Conservation (phyloP, 2,888 invertebrate species). For the Stictocephala bisonia region DNA sequence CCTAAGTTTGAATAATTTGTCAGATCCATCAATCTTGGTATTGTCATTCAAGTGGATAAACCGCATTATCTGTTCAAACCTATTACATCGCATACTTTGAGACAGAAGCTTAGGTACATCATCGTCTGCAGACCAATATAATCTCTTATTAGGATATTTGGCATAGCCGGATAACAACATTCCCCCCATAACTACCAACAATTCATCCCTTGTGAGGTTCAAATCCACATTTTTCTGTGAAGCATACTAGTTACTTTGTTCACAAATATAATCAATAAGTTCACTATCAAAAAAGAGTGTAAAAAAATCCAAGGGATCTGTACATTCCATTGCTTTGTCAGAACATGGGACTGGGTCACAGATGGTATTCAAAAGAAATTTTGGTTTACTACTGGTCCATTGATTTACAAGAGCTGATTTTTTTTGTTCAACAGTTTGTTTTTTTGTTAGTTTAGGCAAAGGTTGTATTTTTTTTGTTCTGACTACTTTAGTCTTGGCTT, state of each 20-base stretch:
- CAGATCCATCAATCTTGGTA: too few species aligned
- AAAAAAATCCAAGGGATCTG: slow-evolving; percentile 27
- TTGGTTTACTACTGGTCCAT: slow-evolving; percentile 12
- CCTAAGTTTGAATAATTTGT: too few species aligned
- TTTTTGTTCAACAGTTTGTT: not conserved
- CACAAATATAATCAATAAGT: slow-evolving; percentile 15
- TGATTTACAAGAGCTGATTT: slow-evolving; percentile 19
- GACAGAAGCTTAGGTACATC: slow-evolving; percentile 28
- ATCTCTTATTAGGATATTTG: slow-evolving; percentile 29
- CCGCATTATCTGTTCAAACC: not conserved
- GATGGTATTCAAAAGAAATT: not conserved
- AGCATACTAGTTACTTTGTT: slow-evolving; percentile 37
- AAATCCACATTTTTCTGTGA: slow-evolving; percentile 32
- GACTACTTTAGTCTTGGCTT: too few species aligned
- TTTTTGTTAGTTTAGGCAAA: not conserved
- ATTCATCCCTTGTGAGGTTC: slow-evolving; percentile 32
- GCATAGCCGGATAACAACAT: slow-evolving; percentile 34
- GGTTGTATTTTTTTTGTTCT: too few species aligned
- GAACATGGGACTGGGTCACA: slow-evolving; percentile 26
- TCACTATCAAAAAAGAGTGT: not conserved
- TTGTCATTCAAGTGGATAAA: too few species aligned
- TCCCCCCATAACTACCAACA: slow-evolving; percentile 9
- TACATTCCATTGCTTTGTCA: slow-evolving; percentile 23
- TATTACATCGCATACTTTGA: slow-evolving; percentile 20
- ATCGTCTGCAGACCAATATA: slow-evolving; percentile 26